Conservation (phyloP, 2,797 vertebrate genomes). For the Oreonectes daqikongensis region DNA sequence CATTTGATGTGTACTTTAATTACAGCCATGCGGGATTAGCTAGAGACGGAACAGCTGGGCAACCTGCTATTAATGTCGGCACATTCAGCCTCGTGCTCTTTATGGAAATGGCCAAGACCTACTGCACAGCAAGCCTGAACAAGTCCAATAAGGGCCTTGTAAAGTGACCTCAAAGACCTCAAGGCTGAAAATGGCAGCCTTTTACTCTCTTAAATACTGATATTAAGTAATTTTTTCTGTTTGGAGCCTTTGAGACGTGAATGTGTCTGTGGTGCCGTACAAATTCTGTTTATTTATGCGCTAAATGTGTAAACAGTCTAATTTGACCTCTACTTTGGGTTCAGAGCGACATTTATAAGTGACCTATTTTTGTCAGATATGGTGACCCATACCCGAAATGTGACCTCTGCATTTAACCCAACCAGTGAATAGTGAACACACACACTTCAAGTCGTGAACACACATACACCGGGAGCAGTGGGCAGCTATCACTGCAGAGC, state of each 20-base stretch:
- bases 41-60: slow-evolving; percentile 52
- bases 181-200: slow-evolving; percentile 24
- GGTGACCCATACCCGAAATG: too few relatives aligned
- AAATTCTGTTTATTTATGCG: slow-evolving; percentile 16
- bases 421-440: too few relatives aligned
- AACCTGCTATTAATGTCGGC: slow-evolving; percentile 55
- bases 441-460: too few relatives aligned
- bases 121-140: slow-evolving; percentile 51
- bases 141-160: slow-evolving; percentile 32
- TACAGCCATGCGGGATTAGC: slow-evolving; percentile 54
- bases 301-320: slow-evolving; percentile 14
- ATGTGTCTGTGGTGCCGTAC: slow-evolving; percentile 11
- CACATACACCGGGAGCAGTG: too few relatives aligned
- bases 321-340: slow-evolving; percentile 16
- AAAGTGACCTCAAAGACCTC: slow-evolving; percentile 49
- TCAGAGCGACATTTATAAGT: slow-evolving; percentile 1
- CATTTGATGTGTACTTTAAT: slow-evolving; percentile 64
- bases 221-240: slow-evolving; percentile 27
- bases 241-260: slow-evolving; percentile 22
- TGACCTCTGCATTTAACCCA: too few relatives aligned
- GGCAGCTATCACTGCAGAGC: too few relatives aligned
- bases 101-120: slow-evolving; percentile 47
- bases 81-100: slow-evolving; percentile 47
- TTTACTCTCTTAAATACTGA: slow-evolving; percentile 35
- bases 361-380: too few relatives aligned